A percentile compares a stretch with the other conserved stretches of the same genome.
Conservation (phyloP, 2,113 vertebrate genomes). For the Cyprinus carpio region DNA sequence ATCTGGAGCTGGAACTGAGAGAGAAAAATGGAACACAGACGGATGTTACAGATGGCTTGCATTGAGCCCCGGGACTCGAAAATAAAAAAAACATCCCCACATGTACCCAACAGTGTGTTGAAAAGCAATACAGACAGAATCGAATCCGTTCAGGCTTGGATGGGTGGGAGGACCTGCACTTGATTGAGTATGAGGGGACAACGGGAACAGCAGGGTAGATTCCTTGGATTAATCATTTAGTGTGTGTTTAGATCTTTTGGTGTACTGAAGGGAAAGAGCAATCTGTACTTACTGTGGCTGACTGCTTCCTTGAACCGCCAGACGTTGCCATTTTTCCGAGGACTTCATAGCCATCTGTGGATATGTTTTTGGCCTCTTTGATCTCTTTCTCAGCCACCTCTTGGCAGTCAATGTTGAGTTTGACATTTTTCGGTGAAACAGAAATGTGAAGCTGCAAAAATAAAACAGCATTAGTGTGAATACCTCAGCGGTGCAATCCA, state of each 20-base stretch:
- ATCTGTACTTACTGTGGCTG: conserved; percentile 85
- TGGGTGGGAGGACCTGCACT: background rate
- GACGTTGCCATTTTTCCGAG: conserved; percentile 87
- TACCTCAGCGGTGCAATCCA: conserved; percentile 37
- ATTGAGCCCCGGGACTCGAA: conserved; percentile 51
- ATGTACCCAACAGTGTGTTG: conserved; percentile 49
- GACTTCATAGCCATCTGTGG: conserved; percentile 91
- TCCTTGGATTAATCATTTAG: background rate
- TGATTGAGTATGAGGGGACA: conserved; percentile 15
- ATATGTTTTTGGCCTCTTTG: conserved; percentile 90
- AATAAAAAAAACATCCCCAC: conserved; percentile 57
- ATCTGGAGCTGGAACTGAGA: conserved; percentile 96
- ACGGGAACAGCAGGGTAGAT: background rate
- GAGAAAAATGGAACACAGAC: conserved; percentile 47
- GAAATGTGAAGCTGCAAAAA: conserved; percentile 86
- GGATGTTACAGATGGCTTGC: conserved; percentile 67
- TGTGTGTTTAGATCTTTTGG: background rate
- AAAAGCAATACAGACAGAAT: conserved; percentile 38
- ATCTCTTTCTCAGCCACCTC: conserved; percentile 91
- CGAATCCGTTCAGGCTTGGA: conserved; percentile 3
- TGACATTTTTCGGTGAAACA: conserved; percentile 88
- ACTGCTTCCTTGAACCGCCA: conserved; percentile 80
- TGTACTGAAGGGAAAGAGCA: background rate
- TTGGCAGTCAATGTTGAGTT: conserved; percentile 91
- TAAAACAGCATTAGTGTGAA: conserved; percentile 52